Evolutionary conservation across 2,113 vertebrate genomes (phyloP), one percentile per base, ranked within the genome.

Genomic region (Paramormyrops kingsleyae): DNA sequence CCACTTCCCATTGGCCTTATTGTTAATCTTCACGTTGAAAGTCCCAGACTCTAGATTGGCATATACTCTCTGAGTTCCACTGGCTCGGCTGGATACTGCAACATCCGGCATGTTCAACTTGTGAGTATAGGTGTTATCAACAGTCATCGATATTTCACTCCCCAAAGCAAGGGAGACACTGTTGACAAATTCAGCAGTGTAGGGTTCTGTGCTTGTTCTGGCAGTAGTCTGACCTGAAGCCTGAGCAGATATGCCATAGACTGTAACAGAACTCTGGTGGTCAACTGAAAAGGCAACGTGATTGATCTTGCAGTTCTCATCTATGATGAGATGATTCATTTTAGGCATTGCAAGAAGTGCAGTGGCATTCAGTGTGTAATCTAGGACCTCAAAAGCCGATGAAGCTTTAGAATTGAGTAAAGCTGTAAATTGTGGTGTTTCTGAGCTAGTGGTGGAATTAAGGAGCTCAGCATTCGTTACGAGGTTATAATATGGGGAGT

Each of bases 401-500:
- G 93, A 93, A 88, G 97, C 94, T 91, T 94, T 87, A 90, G 97
- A 97, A 39, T 94, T 94, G 46, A 98, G 2, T 24, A 95, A 96
- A 21, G 96, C 94, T 89, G 95, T 91, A 50, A 98, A 95, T 93
- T 97, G 96, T 90, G 96, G 96, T 85, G 92, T 95, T 53, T 91
- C 93, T 49, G 88, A 91, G 49, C 93, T 93, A 87, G 92, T 91
- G 24, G 97, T 98, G 59, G 92, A 91, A 92, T 99, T 99, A 77
- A 94, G 94, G 92, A 99, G 83, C 88, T 95, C 93, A 92, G 95
- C 97, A 87, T 94, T 96, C 13, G 96, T 95, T 49, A 88, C 95
- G 31, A 98, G 92, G 0, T 91, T 95, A 91, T 98, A 96, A 92
- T 98, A 93, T 17, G 97, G 97, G 89, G 97, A 97, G 0, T 89